Conservation (phyloP, 2,888 invertebrate species). For the Habroteleia sp. region DNA sequence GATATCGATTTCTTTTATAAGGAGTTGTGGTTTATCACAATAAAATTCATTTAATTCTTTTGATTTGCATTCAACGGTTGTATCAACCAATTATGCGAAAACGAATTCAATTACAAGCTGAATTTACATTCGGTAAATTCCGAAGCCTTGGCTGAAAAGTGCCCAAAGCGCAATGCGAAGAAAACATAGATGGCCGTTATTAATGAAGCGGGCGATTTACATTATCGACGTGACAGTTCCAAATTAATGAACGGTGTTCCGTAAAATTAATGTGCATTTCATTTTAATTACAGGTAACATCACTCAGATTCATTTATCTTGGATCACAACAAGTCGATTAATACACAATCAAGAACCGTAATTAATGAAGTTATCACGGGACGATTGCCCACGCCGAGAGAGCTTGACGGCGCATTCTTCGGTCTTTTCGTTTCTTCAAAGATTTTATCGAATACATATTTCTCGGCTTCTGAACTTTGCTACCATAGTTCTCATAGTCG, state of each 20-base stretch:
- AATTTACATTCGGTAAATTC: conserved; percentile 5
- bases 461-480: conserved; percentile 54
- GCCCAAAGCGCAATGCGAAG: conserved; percentile 1
- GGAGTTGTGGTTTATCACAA: too few relatives aligned
- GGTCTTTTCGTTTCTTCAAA: conserved; percentile 23
- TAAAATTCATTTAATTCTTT: too few relatives aligned
- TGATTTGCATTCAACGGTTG: too few relatives aligned
- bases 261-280: conserved; percentile 44
- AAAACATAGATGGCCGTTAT: conserved; percentile 5
- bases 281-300: conserved; percentile 58
- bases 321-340: conserved; percentile 56
- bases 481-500: conserved; percentile 48
- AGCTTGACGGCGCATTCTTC: conserved; percentile 44
- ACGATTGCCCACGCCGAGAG: conserved; percentile 2
- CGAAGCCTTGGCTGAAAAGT: neutral
- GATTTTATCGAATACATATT: conserved; percentile 52
- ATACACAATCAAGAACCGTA: conserved; percentile 49
- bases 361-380: conserved; percentile 59
- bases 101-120: conserved; percentile 7
- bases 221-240: conserved; percentile 28
- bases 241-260: conserved; percentile 42
- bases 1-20: too few relatives aligned
- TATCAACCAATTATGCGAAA: conserved; percentile 1
- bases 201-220: conserved; percentile 26
- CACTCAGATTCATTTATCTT: conserved; percentile 55